These are phyloP conservation scores for Ostrea edulis DNA, from an alignment of 1,140 invertebrate genomes.

Conservation along the genomic window DNA sequence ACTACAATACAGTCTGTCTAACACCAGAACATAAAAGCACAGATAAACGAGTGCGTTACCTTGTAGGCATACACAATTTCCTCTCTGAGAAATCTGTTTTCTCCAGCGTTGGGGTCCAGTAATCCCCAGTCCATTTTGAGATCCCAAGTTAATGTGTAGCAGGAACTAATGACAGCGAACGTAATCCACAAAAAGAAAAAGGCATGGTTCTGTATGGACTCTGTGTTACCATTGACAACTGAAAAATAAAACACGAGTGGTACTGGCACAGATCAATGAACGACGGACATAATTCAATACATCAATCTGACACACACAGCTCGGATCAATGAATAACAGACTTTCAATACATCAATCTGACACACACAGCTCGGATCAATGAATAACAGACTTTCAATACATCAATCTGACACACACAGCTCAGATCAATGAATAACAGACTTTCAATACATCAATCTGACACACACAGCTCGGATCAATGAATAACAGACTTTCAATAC, in stretches of 20 bases:
- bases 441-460: too few species aligned
- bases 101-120: conserved; percentile 91
- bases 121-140: conserved; percentile 99
- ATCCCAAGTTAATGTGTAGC: conserved; percentile 96
- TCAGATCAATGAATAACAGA: too few species aligned
- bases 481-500: too few species aligned
- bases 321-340: too few species aligned
- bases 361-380: too few species aligned
- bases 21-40: neutral
- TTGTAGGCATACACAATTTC: conserved; percentile 85
- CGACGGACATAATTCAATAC: too few species aligned
- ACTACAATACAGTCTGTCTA: too few species aligned
- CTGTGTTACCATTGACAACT: conserved; percentile 22
- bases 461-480: too few species aligned
- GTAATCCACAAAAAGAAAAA: conserved; percentile 80
- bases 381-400: too few species aligned
- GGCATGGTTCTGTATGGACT: conserved; percentile 64
- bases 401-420: too few species aligned
- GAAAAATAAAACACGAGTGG: neutral
- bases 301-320: neutral
- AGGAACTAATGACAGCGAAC: conserved; percentile 87
- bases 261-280: too few species aligned
- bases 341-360: too few species aligned
- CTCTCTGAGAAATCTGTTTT: conserved; percentile 86
- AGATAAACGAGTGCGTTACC: conserved; percentile 62